Percentiles rank a stretch among this genome's conserved stretches.
These are phyloP conservation scores for Octonoba sinensis DNA, from an alignment of 2,888 invertebrate species.

Conservation along the genomic window DNA sequence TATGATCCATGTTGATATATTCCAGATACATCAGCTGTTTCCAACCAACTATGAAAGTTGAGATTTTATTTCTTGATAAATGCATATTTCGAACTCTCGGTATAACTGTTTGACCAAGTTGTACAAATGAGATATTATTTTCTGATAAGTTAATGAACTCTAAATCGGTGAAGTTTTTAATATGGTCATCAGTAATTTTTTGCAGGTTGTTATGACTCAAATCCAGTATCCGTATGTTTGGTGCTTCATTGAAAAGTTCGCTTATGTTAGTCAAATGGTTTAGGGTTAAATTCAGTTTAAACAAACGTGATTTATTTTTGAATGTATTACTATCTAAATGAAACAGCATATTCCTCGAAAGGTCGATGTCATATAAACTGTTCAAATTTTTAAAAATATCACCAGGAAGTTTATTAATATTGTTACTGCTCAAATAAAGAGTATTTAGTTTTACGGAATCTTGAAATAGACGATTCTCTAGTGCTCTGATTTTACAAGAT, in stretches of 20 bases:
- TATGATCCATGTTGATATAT: slow-evolving; percentile 79
- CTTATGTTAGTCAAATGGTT: slow-evolving; percentile 22
- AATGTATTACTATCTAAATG: slow-evolving; percentile 6
- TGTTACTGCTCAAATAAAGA: slow-evolving; percentile 24
- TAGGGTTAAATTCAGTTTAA: slow-evolving; percentile 2
- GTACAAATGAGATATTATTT: slow-evolving; percentile 24
- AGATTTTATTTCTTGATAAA: slow-evolving; percentile 49
- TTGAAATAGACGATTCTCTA: slow-evolving; percentile 22
- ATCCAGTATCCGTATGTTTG: slow-evolving; percentile 74
- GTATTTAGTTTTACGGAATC: slow-evolving; percentile 4
- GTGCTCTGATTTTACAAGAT: slow-evolving; percentile 3
- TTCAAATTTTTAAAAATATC: slow-evolving; percentile 18
- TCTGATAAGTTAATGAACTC: slow-evolving; percentile 17
- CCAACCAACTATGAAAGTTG: slow-evolving; percentile 68
- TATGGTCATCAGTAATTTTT: slow-evolving; percentile 8
- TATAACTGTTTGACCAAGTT: slow-evolving; percentile 8
- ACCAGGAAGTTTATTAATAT: slow-evolving; percentile 2
- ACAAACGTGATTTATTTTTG: slow-evolving; percentile 12
- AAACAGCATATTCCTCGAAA: slow-evolving; percentile 23
- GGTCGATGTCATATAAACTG: slow-evolving; percentile 10
- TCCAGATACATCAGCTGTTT: slow-evolving; percentile 81
- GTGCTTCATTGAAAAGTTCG: slow-evolving; percentile 21
- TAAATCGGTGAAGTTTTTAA: slow-evolving; percentile 20
- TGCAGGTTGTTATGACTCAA: slow-evolving; percentile 70
- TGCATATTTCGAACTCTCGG: slow-evolving; percentile 14